Conservation (phyloP, 2,888 invertebrate genomes). For the Chamaedrilus cognettii region DNA sequence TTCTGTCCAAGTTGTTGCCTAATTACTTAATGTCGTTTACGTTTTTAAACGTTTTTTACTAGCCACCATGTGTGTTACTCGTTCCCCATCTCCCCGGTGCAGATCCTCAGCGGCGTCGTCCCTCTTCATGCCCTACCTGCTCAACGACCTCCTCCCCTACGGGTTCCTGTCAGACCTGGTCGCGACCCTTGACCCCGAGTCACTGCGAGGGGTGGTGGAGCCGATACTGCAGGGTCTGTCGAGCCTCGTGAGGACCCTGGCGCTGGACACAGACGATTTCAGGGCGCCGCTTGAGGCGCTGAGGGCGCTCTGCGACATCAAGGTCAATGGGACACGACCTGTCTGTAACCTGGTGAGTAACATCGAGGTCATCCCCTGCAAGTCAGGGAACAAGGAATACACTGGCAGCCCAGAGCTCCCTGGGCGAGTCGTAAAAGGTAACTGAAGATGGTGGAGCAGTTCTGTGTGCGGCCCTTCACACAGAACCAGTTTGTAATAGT, state of each 20-base stretch:
- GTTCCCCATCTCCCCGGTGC: no score
- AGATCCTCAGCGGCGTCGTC: not conserved
- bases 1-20: not conserved
- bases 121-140: not conserved
- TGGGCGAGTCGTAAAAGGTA: no score
- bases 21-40: not conserved
- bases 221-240: conserved; percentile 75
- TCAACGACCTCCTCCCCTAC: not conserved
- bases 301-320: conserved; percentile 79
- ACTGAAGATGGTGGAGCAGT: no score
- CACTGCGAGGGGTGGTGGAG: conserved; percentile 52
- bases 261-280: conserved; percentile 71
- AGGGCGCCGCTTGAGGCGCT: conserved; percentile 70
- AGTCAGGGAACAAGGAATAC: no score
- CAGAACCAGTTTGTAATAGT: no score
- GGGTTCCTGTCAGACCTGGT: not conserved
- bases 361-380: no score
- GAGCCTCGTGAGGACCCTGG: conserved; percentile 70
- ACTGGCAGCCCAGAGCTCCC: no score
- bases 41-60: no score
- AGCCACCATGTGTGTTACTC: no score
- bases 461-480: no score
- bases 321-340: conserved; percentile 62
- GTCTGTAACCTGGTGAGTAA: not conserved
- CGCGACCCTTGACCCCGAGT: not conserved